phyloP scores from a whole-genome alignment of 1,140 invertebrate species.

The Dinoponera quadriceps region DNA sequence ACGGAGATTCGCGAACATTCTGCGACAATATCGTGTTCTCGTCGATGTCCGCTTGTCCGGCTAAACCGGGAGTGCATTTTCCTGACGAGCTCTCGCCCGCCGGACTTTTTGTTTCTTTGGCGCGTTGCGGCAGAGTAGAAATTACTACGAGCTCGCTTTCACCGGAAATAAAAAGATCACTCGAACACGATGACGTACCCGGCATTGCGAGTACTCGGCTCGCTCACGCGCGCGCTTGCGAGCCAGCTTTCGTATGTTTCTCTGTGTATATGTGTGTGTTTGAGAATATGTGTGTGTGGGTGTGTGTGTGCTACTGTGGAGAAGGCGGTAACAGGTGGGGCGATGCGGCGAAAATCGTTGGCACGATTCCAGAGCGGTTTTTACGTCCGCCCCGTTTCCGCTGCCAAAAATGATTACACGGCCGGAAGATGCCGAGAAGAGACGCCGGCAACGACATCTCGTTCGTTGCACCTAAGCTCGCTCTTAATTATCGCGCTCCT shows the following conservation, averaged over 20 bases:
- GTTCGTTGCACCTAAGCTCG: slow-evolving; percentile 30
- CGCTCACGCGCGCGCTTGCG: no score
- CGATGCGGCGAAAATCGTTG: slow-evolving; percentile 58
- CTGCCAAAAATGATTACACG: slow-evolving; percentile 55
- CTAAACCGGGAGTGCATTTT: slow-evolving; percentile 43
- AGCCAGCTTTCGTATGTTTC: no score
- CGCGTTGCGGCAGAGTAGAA: slow-evolving; percentile 21
- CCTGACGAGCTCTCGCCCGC: slow-evolving; percentile 27
- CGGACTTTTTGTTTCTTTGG: slow-evolving; percentile 23
- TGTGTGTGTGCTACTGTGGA: not conserved
- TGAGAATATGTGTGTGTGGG: not conserved
- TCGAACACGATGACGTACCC: slow-evolving; percentile 20
- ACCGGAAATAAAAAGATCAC: slow-evolving; percentile 50
- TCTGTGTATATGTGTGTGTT: not conserved
- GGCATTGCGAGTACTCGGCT: slow-evolving; percentile 2
- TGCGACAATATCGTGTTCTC: slow-evolving; percentile 35
- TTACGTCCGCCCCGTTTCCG: slow-evolving; percentile 41
- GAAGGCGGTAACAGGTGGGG: slow-evolving; percentile 58
- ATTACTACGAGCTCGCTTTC: slow-evolving; percentile 53
- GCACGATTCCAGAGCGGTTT: slow-evolving; percentile 58
- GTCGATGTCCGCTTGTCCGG: slow-evolving; percentile 1
- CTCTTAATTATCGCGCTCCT: slow-evolving; percentile 47
- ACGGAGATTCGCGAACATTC: slow-evolving; percentile 3
- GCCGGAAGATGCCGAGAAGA: not conserved
- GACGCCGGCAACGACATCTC: slow-evolving; percentile 17